Evolutionary conservation across 2,888 invertebrate genomes (phyloP).

Genomic region (Eudasyphora cyanicolor): DNA sequence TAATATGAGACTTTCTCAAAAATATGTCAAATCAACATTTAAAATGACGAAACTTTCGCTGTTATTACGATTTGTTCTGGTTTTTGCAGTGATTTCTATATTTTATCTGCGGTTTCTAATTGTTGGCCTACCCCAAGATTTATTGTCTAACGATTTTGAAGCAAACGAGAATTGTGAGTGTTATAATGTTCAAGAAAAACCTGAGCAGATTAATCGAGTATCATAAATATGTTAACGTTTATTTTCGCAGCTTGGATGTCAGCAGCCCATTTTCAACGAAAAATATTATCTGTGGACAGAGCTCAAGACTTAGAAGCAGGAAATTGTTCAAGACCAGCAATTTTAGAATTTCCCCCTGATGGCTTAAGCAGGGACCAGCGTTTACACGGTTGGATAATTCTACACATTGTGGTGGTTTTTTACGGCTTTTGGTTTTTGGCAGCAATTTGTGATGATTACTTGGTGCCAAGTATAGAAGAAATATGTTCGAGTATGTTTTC

Average conservation of each 20-base stretch:
- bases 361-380: conserved; percentile 87
- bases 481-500: conserved; percentile 78
- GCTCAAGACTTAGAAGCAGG: neutral
- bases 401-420: conserved; percentile 75
- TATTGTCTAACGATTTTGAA: neutral
- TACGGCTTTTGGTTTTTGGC: conserved; percentile 92
- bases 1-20: neutral
- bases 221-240: neutral
- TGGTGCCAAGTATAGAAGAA: conserved; percentile 93
- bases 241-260: conserved; percentile 5
- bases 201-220: neutral
- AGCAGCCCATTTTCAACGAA: neutral
- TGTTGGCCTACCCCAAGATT: neutral
- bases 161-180: conserved; percentile 45
- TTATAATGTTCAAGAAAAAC: neutral
- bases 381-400: conserved; percentile 82
- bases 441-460: conserved; percentile 95
- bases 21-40: conserved; percentile 20
- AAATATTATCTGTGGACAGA: conserved; percentile 21
- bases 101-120: conserved; percentile 43
- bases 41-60: conserved; percentile 21
- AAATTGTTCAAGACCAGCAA: conserved; percentile 89
- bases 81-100: conserved; percentile 1
- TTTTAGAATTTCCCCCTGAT: conserved; percentile 91
- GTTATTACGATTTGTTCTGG: neutral